Percentiles rank a stretch among this genome's conserved stretches.
Conservation (phyloP, 1,140 invertebrate species). For the Spodoptera litura region DNA sequence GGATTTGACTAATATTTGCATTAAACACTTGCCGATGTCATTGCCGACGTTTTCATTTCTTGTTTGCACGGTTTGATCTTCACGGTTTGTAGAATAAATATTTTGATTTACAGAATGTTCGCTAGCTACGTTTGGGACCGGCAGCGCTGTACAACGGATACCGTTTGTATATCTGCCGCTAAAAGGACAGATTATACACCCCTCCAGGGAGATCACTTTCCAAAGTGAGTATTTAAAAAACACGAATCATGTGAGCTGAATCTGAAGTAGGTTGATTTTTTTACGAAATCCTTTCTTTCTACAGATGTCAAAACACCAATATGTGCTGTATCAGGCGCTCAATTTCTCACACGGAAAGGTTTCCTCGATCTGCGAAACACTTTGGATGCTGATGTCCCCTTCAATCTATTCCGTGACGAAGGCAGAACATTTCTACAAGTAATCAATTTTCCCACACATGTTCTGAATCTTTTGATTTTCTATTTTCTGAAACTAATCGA, state of each 20-base stretch:
- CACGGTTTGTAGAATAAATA: conserved; percentile 47
- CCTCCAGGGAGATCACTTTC: conserved; percentile 93
- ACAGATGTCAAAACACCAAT: conserved; percentile 92
- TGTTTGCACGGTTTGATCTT: conserved; percentile 2
- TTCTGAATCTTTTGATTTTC: neutral
- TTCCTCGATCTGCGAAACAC: conserved; percentile 92
- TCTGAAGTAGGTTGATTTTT: neutral
- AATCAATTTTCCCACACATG: conserved; percentile 46
- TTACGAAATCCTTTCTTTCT: neutral
- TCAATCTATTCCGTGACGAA: conserved; percentile 92
- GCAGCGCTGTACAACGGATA: conserved; percentile 91
- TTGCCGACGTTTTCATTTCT: neutral
- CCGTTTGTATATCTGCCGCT: conserved; percentile 94
- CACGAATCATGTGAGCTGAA: no score
- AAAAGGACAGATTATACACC: conserved; percentile 94
- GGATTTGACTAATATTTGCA: conserved; percentile 58
- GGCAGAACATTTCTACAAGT: conserved; percentile 93
- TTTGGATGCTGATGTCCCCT: conserved; percentile 91
- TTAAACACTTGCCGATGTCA: conserved; percentile 37
- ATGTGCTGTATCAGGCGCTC: conserved; percentile 94
- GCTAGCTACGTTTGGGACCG: conserved; percentile 92
- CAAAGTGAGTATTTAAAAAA: conserved; percentile 88
- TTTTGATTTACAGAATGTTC: conserved; percentile 91
- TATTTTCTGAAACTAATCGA: conserved; percentile 7
- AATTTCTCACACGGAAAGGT: conserved; percentile 91